phyloP scores from a whole-genome alignment of 2,113 vertebrate species.

The Mus spicilegus region DNA sequence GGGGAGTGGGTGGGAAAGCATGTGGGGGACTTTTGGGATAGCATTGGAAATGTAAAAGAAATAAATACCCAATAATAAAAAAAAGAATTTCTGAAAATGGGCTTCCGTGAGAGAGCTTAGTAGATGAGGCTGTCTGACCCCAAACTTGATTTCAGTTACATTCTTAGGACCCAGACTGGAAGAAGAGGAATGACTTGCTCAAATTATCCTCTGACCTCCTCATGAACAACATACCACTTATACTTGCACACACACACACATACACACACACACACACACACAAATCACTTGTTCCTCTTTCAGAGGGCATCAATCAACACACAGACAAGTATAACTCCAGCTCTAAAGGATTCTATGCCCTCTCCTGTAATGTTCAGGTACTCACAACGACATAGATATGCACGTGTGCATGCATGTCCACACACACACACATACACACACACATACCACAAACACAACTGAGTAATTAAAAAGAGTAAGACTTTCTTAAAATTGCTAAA shows the following conservation, averaged over 20 bases:
- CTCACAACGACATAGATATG: neutral
- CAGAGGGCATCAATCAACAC: neutral
- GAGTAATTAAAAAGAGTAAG: neutral
- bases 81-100: neutral
- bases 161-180: neutral
- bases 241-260: neutral
- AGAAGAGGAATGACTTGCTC: neutral
- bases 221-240: neutral
- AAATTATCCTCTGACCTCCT: neutral
- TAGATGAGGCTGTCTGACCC: neutral
- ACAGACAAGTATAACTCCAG: neutral
- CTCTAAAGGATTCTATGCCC: neutral
- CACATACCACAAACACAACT: neutral
- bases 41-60: too few species aligned
- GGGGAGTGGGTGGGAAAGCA: too few species aligned
- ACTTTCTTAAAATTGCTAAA: neutral
- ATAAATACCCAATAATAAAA: too few species aligned
- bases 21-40: too few species aligned
- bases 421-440: neutral
- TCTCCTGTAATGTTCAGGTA: neutral
- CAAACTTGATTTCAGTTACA: neutral
- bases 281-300: neutral
- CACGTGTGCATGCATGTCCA: neutral
- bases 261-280: neutral
- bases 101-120: neutral